A percentile compares a stretch with the other conserved stretches of the same genome.
Evolutionary conservation across 2,113 vertebrate genomes (phyloP).

Genomic region (Athene cunicularia): DNA sequence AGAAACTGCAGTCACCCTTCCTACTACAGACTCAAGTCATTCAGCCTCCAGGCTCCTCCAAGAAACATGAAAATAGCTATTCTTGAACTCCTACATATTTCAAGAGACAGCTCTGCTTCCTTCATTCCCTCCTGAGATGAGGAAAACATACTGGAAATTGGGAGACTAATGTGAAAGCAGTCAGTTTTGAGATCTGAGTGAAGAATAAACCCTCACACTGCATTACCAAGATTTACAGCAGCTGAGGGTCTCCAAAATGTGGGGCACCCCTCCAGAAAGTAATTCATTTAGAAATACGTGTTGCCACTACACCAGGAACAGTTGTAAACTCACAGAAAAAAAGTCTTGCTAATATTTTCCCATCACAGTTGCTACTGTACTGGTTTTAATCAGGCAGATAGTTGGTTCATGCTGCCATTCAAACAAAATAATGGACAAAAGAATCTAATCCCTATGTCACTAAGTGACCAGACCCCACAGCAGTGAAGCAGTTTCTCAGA

Average conservation of each 20-base stretch:
- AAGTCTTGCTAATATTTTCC: background rate
- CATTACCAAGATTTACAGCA: background rate
- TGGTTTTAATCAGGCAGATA: background rate
- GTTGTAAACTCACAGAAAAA: background rate
- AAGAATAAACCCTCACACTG: background rate
- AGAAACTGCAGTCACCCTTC: background rate
- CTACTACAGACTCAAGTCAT: background rate
- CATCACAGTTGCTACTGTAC: background rate
- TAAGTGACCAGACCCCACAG: background rate
- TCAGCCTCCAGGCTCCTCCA: background rate
- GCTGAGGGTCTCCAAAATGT: background rate
- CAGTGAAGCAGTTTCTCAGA: background rate
- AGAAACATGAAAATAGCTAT: background rate
- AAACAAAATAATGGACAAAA: background rate
- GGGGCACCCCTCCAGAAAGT: background rate
- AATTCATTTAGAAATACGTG: background rate
- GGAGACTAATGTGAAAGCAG: background rate
- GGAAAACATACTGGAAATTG: background rate
- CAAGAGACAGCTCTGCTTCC: background rate
- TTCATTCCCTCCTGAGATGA: background rate
- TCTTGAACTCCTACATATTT: background rate
- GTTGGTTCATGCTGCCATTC: background rate
- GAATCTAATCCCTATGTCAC: background rate
- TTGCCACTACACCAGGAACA: background rate
- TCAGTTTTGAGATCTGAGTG: background rate